Conservation (phyloP, 1,140 invertebrate species). For the Tribolium madens region DNA sequence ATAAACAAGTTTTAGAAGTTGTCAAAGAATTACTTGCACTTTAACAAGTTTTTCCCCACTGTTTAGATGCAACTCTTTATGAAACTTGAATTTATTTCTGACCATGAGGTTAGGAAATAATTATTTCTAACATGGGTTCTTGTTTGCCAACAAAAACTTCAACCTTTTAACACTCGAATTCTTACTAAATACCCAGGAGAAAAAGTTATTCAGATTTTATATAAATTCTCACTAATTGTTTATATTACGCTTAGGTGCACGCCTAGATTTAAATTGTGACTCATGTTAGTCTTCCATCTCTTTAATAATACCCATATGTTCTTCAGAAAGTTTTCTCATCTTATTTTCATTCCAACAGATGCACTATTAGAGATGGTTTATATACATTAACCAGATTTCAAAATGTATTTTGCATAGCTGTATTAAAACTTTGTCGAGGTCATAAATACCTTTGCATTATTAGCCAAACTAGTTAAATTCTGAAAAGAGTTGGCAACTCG, state of each 20-base stretch:
- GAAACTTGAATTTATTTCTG: background rate
- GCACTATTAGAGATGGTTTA: constrained; percentile 1
- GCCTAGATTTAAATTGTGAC: too few relatives aligned
- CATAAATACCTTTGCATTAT: constrained; percentile 32
- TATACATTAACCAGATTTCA: constrained; percentile 17
- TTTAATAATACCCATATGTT: background rate
- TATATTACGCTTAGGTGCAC: background rate
- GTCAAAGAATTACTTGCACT: background rate
- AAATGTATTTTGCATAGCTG: background rate
- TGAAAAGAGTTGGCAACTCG: constrained; percentile 32
- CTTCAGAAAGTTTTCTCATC: constrained; percentile 7
- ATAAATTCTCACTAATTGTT: background rate
- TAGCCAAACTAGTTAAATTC: constrained; percentile 32
- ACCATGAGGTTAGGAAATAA: background rate
- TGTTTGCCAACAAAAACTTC: background rate
- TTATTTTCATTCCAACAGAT: constrained; percentile 13
- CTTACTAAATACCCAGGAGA: background rate
- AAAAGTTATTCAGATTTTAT: too few relatives aligned
- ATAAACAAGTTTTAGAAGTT: background rate
- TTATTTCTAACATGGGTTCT: background rate
- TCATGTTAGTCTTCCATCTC: background rate
- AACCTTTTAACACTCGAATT: background rate
- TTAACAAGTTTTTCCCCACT: background rate
- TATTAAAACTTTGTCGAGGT: constrained; percentile 14
- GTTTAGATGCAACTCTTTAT: background rate